phyloP scores from a whole-genome alignment of 2,888 invertebrate species.

The Andrena haemorrhoa region DNA sequence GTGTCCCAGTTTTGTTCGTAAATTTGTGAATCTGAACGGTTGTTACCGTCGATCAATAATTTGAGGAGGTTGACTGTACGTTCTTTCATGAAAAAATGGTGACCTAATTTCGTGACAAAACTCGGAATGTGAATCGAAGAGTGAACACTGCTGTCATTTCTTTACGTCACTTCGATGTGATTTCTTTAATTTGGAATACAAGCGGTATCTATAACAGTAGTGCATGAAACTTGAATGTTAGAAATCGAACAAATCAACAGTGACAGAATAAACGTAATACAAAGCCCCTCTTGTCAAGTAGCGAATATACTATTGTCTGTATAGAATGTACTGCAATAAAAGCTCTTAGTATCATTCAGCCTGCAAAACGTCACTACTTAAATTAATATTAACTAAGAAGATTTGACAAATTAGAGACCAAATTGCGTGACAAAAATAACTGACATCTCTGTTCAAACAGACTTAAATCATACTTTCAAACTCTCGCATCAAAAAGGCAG shows the following conservation, averaged over 20 bases:
- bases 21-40: conserved; percentile 34
- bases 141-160: not conserved
- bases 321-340: not conserved
- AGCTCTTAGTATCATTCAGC: not conserved
- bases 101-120: conserved; percentile 43
- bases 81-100: conserved; percentile 29
- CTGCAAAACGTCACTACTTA: not conserved
- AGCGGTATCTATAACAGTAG: not conserved
- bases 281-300: not conserved
- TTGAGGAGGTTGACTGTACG: conserved; percentile 31
- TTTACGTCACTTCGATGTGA: not conserved
- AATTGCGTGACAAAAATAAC: too few species aligned
- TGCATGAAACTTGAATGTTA: not conserved
- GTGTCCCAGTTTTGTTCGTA: conserved; percentile 15
- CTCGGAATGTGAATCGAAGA: not conserved
- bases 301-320: not conserved
- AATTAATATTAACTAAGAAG: not conserved
- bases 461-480: not conserved
- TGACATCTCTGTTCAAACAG: too few species aligned
- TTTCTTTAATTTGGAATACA: too few species aligned
- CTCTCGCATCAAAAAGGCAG: not conserved
- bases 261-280: not conserved
- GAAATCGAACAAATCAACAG: not conserved
- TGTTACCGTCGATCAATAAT: conserved; percentile 61
- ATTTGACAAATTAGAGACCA: too few species aligned